phyloP scores from a whole-genome alignment of 2,888 invertebrate genomes.

The Tetragonula carbonaria region DNA sequence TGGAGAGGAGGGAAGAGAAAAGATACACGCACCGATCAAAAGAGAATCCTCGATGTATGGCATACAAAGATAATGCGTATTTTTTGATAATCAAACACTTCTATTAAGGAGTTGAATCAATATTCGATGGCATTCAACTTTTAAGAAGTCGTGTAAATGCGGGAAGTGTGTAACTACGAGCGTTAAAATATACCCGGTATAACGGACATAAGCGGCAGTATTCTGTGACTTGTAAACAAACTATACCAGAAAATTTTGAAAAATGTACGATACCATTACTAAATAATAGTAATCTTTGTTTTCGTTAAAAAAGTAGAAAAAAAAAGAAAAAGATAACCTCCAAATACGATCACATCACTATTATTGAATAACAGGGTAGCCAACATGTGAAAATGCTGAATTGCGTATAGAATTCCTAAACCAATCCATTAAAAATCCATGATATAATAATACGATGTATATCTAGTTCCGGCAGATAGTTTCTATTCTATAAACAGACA shows the following conservation, averaged over 20 bases:
- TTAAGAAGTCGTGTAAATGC: constrained; percentile 11
- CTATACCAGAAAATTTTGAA: constrained; percentile 5
- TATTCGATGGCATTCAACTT: background rate
- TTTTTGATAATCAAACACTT: constrained; percentile 19
- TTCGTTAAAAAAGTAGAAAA: constrained; percentile 4
- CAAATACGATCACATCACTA: constrained; percentile 30
- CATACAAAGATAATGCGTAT: background rate
- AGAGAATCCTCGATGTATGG: too few species aligned
- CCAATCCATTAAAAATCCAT: constrained; percentile 33
- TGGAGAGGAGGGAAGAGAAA: too few species aligned
- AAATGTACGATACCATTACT: constrained; percentile 14
- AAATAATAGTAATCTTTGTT: constrained; percentile 33
- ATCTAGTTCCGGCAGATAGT: constrained; percentile 12
- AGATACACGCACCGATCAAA: too few species aligned
- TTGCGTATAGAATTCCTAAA: constrained; percentile 54
- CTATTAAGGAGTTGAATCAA: background rate
- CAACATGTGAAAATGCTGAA: constrained; percentile 40
- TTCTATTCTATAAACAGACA: constrained; percentile 51
- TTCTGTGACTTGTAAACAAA: constrained; percentile 3
- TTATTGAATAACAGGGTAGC: constrained; percentile 47
- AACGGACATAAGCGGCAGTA: constrained; percentile 9
- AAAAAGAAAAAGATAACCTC: constrained; percentile 40
- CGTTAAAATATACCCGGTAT: constrained; percentile 14
- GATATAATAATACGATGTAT: constrained; percentile 1
- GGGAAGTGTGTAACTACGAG: background rate